phyloP scores from a whole-genome alignment of 2,888 invertebrate species.

The Caenorhabditis angaria region DNA sequence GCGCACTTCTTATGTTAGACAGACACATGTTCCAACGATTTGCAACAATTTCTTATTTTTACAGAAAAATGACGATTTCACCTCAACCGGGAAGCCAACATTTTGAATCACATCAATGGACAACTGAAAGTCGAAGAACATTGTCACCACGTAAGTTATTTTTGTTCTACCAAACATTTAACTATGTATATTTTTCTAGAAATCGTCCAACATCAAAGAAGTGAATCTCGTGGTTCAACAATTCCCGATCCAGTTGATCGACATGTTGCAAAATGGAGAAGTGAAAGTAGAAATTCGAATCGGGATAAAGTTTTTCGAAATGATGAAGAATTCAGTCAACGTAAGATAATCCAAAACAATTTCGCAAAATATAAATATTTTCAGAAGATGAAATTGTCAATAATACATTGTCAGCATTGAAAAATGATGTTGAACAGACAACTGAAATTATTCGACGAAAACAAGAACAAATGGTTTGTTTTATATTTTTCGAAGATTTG shows the following conservation, averaged over 20 bases:
- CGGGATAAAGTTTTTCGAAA: constrained; percentile 47
- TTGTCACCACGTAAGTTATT: constrained; percentile 21
- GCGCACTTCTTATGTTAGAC: no score
- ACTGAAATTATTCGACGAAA: constrained; percentile 67
- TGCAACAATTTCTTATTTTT: background rate
- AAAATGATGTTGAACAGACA: constrained; percentile 67
- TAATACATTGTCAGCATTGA: constrained; percentile 64
- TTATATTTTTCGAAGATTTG: background rate
- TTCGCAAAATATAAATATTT: constrained; percentile 1
- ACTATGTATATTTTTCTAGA: background rate
- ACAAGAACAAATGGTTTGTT: constrained; percentile 60
- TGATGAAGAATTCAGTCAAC: constrained; percentile 51
- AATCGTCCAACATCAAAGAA: constrained; percentile 20
- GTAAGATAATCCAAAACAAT: constrained; percentile 15
- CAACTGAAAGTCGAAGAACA: constrained; percentile 37
- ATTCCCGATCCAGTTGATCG: constrained; percentile 58
- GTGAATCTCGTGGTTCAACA: constrained; percentile 53
- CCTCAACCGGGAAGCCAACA: constrained; percentile 25
- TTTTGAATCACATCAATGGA: constrained; percentile 39
- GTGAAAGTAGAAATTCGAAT: constrained; percentile 47
- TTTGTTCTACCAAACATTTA: no score
- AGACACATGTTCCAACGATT: no score
- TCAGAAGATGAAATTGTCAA: constrained; percentile 67
- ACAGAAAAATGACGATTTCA: constrained; percentile 35
- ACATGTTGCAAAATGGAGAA: constrained; percentile 50